Evolutionary conservation across 2,888 invertebrate species (phyloP), one percentile per base, ranked within the genome.

Genomic region (Hybos culiciformis): DNA sequence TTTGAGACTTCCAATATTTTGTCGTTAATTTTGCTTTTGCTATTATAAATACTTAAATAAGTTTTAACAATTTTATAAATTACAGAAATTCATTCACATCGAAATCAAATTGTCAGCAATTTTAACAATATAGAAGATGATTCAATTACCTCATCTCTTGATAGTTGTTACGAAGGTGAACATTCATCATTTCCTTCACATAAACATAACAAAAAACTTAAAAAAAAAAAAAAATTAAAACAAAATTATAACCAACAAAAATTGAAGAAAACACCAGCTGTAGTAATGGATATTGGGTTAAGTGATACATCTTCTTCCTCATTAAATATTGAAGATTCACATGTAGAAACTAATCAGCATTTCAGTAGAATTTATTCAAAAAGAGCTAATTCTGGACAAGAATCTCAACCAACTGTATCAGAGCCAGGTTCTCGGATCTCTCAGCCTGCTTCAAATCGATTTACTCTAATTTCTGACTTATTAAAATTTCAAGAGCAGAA

Each of bases 381-480:
- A 36, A n/a, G 33, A 2, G 19, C 8, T 20, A 12, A n/a, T 12
- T 20, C 19, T 7, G 47, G 51, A 15, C 31, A 43, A 12, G 37
- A 46, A 19, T 44, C 45, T 4, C 33, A 23, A 8, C n/a, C 15
- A 32, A 19, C 6, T 21, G 14, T 7, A 12, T 20, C 19, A n/a
- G 47, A 52, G 14, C 31, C 42, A 12, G 37, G 46, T 17, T 44
- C 45, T 4, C 33, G 18, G 5, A 8, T 14, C 21, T 14, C 6
- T 21, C n/a, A 4, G 8, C 18, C 21, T 37, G n/a, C 39, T 8
- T 7, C 18, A 12, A 19, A 42, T 11, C 54, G 58, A 9, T 62
- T 61, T 36, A 62, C 62, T 0, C 53, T 56, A 47, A 58, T 62
- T 23, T 55, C 57, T 0, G 62, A 62, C 20, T 49, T 62, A 50